Evolutionary conservation across 2,113 vertebrate genomes (phyloP), one percentile per base, ranked within the genome.

Genomic region (Vulpes ferrilata): DNA sequence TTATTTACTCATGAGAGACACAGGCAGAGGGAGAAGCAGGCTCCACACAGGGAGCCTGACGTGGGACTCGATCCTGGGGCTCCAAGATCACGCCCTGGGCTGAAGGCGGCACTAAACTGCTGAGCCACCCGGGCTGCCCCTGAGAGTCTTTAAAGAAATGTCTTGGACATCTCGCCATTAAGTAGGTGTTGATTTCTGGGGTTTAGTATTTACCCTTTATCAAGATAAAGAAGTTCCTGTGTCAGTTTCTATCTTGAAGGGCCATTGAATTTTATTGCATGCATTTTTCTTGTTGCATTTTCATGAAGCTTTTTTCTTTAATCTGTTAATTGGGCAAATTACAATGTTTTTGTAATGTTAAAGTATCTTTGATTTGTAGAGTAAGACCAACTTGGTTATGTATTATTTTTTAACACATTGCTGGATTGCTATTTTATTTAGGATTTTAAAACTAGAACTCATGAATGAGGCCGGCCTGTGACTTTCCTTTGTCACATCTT

Each of bases 351-450:
- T 65, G 69, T 80, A 71, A 55, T 55, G 32, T 64, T 69, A 92
- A 80, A 87, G n/a, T 71, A 48, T 12, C 82, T 92, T 64, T 43
- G 55, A 80, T 69, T 81, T 53, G n/a, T 95, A n/a, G 64, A 95
- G 35, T 78, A 84, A 84, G n/a, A 13, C 23, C 82, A 86, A 1
- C 19, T 92, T 64, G 64, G 67, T 74, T 11, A 23, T n/a, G 35
- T 73, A 11, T 89, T 53, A 9, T 86, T 84, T 92, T 88, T 92
- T 88, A 81, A 48, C 43, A 74, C 11, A 38, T 43, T 73, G 19
- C 65, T 92, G 35, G 57, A 30, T 81, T 65, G 48, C n/a, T 82
- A 5, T 51, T 88, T 74, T 88, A 80, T 73, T 91, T 62, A 71
- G 81, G 19, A 71, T 67, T 92, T 74, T 55, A 17, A 48, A 81